These are phyloP conservation scores for Zygaena filipendulae DNA, from an alignment of 2,888 invertebrate species.

Conservation along the genomic window DNA sequence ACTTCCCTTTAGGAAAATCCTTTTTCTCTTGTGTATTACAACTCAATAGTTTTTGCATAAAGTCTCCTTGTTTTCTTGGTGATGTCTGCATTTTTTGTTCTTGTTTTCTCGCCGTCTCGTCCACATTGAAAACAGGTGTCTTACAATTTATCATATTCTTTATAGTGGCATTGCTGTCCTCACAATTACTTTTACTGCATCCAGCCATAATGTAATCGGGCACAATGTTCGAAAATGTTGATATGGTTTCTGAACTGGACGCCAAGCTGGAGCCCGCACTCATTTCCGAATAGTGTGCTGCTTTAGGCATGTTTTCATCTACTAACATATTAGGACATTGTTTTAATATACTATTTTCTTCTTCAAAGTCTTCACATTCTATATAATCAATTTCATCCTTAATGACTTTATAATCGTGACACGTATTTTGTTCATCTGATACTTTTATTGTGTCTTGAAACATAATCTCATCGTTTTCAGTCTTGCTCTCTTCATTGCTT, in stretches of 20 bases:
- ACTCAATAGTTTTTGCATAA: conserved; percentile 51
- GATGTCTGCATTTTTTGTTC: background rate
- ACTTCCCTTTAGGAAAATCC: conserved; percentile 50
- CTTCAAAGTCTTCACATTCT: conserved; percentile 56
- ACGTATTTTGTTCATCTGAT: no score
- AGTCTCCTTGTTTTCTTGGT: conserved; percentile 39
- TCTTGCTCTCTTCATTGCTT: conserved; percentile 41
- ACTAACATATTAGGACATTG: conserved; percentile 50
- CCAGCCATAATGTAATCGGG: conserved; percentile 43
- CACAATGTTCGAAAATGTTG: conserved; percentile 36
- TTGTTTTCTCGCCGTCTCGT: conserved; percentile 15
- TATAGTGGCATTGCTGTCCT: conserved; percentile 45
- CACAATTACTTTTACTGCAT: conserved; percentile 41
- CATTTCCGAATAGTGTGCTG: conserved; percentile 36
- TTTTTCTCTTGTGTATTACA: conserved; percentile 47
- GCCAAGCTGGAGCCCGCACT: conserved; percentile 48
- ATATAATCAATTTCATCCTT: conserved; percentile 54
- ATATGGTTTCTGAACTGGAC: conserved; percentile 54
- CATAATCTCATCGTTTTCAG: conserved; percentile 34
- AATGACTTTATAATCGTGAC: no score
- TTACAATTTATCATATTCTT: conserved; percentile 46
- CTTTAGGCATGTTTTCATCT: conserved; percentile 36
- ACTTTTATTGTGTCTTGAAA: conserved; percentile 24
- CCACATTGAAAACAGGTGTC: conserved; percentile 24
- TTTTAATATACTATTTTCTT: conserved; percentile 53